phyloP scores from a whole-genome alignment of 2,888 invertebrate species.

The Lasioglossum pauxillum region DNA sequence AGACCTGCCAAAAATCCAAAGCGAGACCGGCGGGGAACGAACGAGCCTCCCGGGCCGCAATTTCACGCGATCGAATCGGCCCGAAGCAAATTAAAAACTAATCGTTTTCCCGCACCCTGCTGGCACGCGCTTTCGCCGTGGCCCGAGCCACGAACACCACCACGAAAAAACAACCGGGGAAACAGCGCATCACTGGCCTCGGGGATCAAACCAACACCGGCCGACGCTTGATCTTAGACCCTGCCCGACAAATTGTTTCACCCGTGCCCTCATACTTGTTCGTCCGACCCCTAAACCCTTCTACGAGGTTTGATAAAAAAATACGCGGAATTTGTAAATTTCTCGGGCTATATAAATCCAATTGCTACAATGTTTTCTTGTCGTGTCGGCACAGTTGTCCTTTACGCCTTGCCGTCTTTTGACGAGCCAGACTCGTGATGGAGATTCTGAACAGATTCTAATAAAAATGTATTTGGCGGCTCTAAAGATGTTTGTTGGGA shows the following conservation, averaged over 20 bases:
- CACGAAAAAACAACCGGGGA: background rate
- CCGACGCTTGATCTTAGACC: background rate
- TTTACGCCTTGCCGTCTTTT: too few species aligned
- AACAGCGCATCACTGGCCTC: background rate
- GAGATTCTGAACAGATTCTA: too few species aligned
- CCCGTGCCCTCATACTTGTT: background rate
- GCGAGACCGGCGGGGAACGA: conserved; percentile 52
- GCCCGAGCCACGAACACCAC: conserved; percentile 47
- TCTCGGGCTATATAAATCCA: too few species aligned
- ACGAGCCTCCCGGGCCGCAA: conserved; percentile 68
- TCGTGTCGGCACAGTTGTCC: too few species aligned
- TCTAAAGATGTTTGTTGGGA: too few species aligned
- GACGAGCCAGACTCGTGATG: too few species aligned
- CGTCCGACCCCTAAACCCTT: background rate
- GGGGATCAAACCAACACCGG: background rate
- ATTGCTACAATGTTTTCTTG: too few species aligned
- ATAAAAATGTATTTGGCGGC: too few species aligned
- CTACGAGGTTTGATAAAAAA: too few species aligned
- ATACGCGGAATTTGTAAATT: too few species aligned
- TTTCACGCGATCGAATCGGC: conserved; percentile 78
- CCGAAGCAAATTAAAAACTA: conserved; percentile 80
- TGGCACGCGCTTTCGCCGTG: conserved; percentile 68
- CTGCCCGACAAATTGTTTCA: background rate
- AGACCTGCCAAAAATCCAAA: conserved; percentile 59
- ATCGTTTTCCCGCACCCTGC: conserved; percentile 75